Percentiles rank a stretch among this genome's conserved stretches.
phyloP scores from a whole-genome alignment of 2,113 vertebrate species.

The Megaceryle maxima region DNA sequence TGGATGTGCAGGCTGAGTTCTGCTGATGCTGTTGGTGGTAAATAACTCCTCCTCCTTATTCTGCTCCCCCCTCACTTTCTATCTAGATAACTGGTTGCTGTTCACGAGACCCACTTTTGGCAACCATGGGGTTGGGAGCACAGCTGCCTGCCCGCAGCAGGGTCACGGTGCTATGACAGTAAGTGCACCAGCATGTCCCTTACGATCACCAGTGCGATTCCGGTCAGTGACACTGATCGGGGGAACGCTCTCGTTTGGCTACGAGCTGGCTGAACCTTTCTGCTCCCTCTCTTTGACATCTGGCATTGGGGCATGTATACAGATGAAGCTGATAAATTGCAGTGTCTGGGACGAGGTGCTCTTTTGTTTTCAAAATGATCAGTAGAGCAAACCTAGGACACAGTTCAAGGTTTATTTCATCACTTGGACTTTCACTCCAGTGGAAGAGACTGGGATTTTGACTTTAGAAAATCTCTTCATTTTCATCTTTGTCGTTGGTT shows the following conservation, averaged over 20 bases:
- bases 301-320: neutral
- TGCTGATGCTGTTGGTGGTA: neutral
- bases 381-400: neutral
- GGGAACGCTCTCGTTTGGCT: neutral
- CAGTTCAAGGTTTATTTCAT: conserved; percentile 48
- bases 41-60: neutral
- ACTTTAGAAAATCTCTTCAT: neutral
- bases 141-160: neutral
- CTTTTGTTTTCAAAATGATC: neutral
- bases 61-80: neutral
- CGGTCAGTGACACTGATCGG: neutral
- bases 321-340: neutral
- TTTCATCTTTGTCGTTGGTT: neutral
- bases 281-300: neutral
- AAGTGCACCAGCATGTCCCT: neutral
- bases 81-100: neutral
- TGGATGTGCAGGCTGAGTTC: neutral
- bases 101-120: neutral
- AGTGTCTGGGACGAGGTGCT: neutral
- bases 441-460: neutral
- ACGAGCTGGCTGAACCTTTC: neutral
- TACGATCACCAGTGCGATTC: neutral
- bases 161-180: neutral
- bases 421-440: conserved; percentile 39
- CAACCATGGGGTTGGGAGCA: neutral